These are phyloP conservation scores for Ochotona curzoniae DNA, from an alignment of 2,113 vertebrate species.

Conservation along the genomic window DNA sequence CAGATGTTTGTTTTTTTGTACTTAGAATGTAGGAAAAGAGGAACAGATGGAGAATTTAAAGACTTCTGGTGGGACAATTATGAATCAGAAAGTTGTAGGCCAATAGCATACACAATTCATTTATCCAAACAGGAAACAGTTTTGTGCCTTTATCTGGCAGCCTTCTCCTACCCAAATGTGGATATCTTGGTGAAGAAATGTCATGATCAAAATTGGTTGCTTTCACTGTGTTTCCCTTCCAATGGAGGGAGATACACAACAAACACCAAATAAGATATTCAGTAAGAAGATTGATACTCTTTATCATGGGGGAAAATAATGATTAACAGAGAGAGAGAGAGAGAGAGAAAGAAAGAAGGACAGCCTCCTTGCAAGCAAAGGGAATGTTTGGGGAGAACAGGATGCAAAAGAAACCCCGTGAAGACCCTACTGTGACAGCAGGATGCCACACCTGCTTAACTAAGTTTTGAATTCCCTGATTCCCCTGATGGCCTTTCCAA, in stretches of 20 bases:
- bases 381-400: not conserved
- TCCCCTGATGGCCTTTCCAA: not conserved
- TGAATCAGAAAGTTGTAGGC: not conserved
- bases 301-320: not conserved
- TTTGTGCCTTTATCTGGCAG: not conserved
- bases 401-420: not conserved
- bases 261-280: not conserved
- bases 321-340: not conserved
- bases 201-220: not conserved
- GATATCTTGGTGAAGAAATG: not conserved
- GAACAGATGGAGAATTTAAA: not conserved
- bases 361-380: not conserved
- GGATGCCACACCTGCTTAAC: not conserved
- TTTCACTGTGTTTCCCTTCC: not conserved
- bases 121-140: not conserved
- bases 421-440: no score
- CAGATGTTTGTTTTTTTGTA: constrained; percentile 6
- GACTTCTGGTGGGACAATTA: not conserved
- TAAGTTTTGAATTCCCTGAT: not conserved
- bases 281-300: not conserved
- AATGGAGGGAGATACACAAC: not conserved
- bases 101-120: not conserved
- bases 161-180: not conserved
- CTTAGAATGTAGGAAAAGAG: not conserved
- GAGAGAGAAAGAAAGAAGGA: not conserved